Base-by-base conservation (phyloP, 2,113 vertebrate genomes). In the Dissostichus mawsoni region DNA sequence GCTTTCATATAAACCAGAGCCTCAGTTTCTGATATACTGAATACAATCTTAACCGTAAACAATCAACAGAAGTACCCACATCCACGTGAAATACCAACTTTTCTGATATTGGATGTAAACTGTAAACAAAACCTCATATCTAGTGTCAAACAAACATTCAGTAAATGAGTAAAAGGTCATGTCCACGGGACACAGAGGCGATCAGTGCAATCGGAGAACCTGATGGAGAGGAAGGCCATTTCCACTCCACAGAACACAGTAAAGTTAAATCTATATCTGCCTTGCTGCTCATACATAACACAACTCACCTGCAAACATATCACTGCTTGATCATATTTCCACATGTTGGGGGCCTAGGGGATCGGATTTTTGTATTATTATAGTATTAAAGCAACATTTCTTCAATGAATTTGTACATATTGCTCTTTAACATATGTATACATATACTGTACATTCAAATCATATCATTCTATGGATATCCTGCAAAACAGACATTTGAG, bases 101-200 rank as follows among this genome's bases (percentile, higher is more conserved):
- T 55, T 81, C 57, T 51, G 76, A 86, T 76, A 81, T 50, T 86
- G 63, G 81, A 90, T 71, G 17, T 52, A 50, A 85, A 84, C 64
- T 86, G 68, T 83, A 93, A 94, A 91, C 0, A 80, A 89, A 88
- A 86, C 69, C 73, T 56, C 76, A 74, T 78, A 61, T 83, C 62
- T 73, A 78, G 47, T 0, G 88, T 83, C 64, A 53, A 74, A 78
- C 65, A 78, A 84, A 87, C 92, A 91, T 88, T 92, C 80, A 89
- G 87, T 78, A 84, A 64, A 83, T 82, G 86, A 83, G 64, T 86
- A 79, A 69, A 83, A 76, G 80, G 72, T 69, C 20, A 90, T 95
- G 95, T 96, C 95, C 94, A 94, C 79, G 73, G 94, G 95, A 95
- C 95, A 95, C 92, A 94, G 86, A 92, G 89, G 83, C 82, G 84